Conservation (phyloP, 2,888 invertebrate genomes). For the Lepeophtheirus nordmannii region DNA sequence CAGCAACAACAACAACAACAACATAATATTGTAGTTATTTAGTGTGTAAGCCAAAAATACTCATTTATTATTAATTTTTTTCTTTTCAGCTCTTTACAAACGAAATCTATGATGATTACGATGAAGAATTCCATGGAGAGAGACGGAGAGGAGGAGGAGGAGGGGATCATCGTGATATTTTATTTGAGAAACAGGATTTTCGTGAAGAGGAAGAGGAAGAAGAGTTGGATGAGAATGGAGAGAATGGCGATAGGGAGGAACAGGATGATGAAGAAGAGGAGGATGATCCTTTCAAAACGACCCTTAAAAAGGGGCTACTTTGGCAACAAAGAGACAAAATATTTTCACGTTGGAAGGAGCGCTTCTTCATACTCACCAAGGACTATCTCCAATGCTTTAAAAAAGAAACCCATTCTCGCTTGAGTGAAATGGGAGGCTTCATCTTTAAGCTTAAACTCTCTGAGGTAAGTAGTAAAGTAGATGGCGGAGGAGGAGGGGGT, state of each 20-base stretch:
- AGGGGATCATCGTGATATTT: too few relatives aligned
- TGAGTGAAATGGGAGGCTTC: conserved; percentile 20
- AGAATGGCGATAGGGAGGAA: not conserved
- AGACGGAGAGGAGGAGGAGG: too few relatives aligned
- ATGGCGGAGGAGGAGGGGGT: too few relatives aligned
- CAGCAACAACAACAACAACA: too few relatives aligned
- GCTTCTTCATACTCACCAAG: conserved; percentile 26
- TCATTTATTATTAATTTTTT: too few relatives aligned
- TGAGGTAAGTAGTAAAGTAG: not conserved
- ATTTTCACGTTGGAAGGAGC: conserved; percentile 27
- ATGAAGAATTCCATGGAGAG: too few relatives aligned
- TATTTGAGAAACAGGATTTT: too few relatives aligned
- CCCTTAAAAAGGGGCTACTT: conserved; percentile 26
- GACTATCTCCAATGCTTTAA: conserved; percentile 27
- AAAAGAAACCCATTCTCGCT: conserved; percentile 23
- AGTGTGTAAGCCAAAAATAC: too few relatives aligned
- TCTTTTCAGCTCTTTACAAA: too few relatives aligned
- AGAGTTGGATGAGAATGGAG: not conserved
- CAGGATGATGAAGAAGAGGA: not conserved
- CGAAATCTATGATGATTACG: too few relatives aligned
- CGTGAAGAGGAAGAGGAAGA: too few relatives aligned
- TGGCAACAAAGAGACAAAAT: conserved; percentile 26
- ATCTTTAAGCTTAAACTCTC: conserved; percentile 18
- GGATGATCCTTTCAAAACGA: not conserved
- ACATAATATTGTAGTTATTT: too few relatives aligned